phyloP scores from a whole-genome alignment of 2,888 invertebrate species.

The Folsomia manolachei region DNA sequence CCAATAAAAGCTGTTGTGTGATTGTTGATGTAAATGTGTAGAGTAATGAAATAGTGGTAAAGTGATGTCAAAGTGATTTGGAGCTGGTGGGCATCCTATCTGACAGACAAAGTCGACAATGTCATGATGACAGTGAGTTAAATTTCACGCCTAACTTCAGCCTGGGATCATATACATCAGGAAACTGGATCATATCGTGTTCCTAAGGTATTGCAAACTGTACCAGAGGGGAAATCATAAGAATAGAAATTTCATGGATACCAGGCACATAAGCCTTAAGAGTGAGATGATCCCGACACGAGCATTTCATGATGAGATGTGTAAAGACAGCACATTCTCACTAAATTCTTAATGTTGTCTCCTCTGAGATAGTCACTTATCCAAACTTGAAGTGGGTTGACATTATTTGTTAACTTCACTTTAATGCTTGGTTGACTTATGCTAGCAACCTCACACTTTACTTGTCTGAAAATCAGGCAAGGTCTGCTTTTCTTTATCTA shows the following conservation, averaged over 20 bases:
- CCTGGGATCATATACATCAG: too few relatives aligned
- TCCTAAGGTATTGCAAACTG: too few relatives aligned
- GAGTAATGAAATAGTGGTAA: conserved; percentile 1
- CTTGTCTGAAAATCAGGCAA: not conserved
- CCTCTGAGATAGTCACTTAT: not conserved
- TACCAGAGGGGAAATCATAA: too few relatives aligned
- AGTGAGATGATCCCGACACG: not conserved
- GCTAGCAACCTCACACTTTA: not conserved
- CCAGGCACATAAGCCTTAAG: too few relatives aligned
- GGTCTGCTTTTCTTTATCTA: not conserved
- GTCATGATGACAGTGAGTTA: too few relatives aligned
- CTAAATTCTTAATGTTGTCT: conserved; percentile 4
- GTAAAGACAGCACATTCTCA: not conserved
- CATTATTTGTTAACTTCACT: conserved; percentile 8
- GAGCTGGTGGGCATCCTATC: too few relatives aligned
- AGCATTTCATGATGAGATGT: not conserved
- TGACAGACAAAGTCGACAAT: too few relatives aligned
- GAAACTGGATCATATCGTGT: too few relatives aligned
- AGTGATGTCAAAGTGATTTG: conserved; percentile 9
- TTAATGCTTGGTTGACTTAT: conserved; percentile 8
- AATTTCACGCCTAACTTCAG: too few relatives aligned
- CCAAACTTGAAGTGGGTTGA: not conserved
- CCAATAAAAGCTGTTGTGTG: not conserved
- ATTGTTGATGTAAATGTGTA: not conserved
- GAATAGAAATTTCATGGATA: too few relatives aligned